These are phyloP conservation scores for Rhinella marina DNA, from an alignment of 2,797 vertebrate species.

Conservation along the genomic window DNA sequence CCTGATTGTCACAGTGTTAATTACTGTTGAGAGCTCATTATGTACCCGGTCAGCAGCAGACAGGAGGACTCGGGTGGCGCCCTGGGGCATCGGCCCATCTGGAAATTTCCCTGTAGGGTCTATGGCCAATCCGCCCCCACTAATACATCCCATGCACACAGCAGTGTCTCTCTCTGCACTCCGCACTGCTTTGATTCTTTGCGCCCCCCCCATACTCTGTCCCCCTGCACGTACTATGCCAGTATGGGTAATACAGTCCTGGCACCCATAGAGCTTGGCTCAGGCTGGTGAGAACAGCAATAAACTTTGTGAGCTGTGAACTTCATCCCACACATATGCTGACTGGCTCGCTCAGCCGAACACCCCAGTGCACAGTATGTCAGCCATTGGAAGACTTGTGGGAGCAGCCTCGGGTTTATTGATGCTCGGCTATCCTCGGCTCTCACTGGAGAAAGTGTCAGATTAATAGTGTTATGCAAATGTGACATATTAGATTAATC, in stretches of 20 bases:
- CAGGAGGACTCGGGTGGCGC: too few relatives aligned
- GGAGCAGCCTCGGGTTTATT: not conserved
- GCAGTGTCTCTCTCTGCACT: too few relatives aligned
- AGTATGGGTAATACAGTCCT: not conserved
- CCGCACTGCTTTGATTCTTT: not conserved
- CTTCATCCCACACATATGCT: constrained; percentile 9
- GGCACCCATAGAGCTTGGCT: not conserved
- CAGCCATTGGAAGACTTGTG: not conserved
- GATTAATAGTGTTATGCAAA: constrained; percentile 48
- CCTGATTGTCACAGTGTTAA: too few relatives aligned
- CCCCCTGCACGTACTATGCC: not conserved
- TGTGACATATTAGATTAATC: constrained; percentile 52
- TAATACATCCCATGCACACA: too few relatives aligned
- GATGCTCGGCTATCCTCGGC: constrained; percentile 12
- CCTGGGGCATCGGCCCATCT: too few relatives aligned
- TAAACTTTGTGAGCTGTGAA: constrained; percentile 15
- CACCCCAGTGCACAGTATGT: constrained; percentile 12
- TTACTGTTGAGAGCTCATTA: too few relatives aligned
- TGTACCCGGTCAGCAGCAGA: too few relatives aligned
- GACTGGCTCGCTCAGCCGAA: not conserved
- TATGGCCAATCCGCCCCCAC: too few relatives aligned
- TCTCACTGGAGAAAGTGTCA: constrained; percentile 19
- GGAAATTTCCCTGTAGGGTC: too few relatives aligned
- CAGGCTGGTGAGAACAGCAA: not conserved
- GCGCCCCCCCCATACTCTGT: not conserved